A percentile compares a stretch with the other conserved stretches of the same genome.
These are phyloP conservation scores for Calliscelio sp. DNA, from an alignment of 2,888 invertebrate species.

Conservation along the genomic window DNA sequence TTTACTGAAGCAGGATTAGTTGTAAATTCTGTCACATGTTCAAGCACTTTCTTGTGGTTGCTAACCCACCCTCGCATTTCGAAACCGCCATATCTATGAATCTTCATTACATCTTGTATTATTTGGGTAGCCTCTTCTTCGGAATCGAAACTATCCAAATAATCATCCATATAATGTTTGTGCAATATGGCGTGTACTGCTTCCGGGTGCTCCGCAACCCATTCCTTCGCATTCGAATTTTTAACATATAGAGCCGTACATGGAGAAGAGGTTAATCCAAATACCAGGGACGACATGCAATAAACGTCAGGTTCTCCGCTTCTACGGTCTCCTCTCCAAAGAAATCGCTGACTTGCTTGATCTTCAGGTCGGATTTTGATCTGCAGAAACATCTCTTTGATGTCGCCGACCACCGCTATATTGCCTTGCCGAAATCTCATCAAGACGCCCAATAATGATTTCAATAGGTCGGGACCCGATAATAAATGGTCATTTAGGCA, in stretches of 20 bases:
- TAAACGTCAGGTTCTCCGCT: constrained; percentile 60
- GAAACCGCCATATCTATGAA: constrained; percentile 7
- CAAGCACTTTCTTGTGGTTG: too few relatives aligned
- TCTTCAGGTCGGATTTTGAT: constrained; percentile 12
- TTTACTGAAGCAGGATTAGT: too few relatives aligned
- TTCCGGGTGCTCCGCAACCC: not conserved
- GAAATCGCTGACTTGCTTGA: constrained; percentile 5
- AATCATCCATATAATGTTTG: constrained; percentile 75
- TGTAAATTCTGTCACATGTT: too few relatives aligned
- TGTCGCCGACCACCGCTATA: constrained; percentile 16
- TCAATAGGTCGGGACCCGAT: constrained; percentile 17
- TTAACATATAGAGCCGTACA: constrained; percentile 74
- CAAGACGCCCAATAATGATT: constrained; percentile 15
- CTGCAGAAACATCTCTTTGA: constrained; percentile 27
- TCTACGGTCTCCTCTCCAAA: constrained; percentile 4
- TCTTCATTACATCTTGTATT: too few relatives aligned
- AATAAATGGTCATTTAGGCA: constrained; percentile 15
- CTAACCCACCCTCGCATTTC: not conserved
- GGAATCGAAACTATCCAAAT: constrained; percentile 29
- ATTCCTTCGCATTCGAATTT: constrained; percentile 74
- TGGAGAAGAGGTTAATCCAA: constrained; percentile 39
- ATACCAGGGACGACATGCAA: constrained; percentile 70
- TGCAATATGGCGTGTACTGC: not conserved
- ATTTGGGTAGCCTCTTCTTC: constrained; percentile 65
- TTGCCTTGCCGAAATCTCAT: constrained; percentile 21